Percentiles rank a stretch among this genome's conserved stretches.
These are phyloP conservation scores for Anguilla marmorata DNA, from an alignment of 2,797 vertebrate genomes.

Conservation along the genomic window DNA sequence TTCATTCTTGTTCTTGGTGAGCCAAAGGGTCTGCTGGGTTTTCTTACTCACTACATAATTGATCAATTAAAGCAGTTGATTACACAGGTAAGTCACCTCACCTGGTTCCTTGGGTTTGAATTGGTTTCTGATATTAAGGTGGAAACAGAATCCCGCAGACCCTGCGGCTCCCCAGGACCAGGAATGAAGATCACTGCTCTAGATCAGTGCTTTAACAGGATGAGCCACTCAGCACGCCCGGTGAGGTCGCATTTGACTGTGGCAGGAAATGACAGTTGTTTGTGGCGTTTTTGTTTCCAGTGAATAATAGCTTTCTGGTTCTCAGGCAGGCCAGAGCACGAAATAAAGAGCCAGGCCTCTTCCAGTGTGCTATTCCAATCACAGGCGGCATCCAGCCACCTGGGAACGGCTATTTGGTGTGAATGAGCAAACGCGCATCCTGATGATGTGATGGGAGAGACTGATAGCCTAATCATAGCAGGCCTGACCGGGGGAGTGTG, in stretches of 20 bases:
- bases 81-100: too few relatives aligned
- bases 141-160: too few relatives aligned
- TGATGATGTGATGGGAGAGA: constrained; percentile 50
- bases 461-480: constrained; percentile 51
- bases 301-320: constrained; percentile 24
- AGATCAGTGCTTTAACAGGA: not conserved
- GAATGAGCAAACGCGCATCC: constrained; percentile 57
- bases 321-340: constrained; percentile 20
- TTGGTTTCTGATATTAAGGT: too few relatives aligned
- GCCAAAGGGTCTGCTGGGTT: too few relatives aligned
- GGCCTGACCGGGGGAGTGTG: not conserved
- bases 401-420: constrained; percentile 30
- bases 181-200: not conserved
- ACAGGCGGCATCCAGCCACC: not conserved
- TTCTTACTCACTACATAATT: too few relatives aligned
- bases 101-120: too few relatives aligned
- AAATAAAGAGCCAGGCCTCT: constrained; percentile 39
- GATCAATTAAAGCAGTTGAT: too few relatives aligned
- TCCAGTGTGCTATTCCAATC: constrained; percentile 46
- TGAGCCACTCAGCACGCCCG: not conserved
- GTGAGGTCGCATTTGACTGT: not conserved
- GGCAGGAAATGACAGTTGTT: constrained; percentile 3
- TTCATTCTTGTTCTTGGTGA: too few relatives aligned
- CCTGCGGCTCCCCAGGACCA: too few relatives aligned
- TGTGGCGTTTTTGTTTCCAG: not conserved